Evolutionary conservation across 2,888 invertebrate genomes (phyloP).

Genomic region (Zele albiditarsus): DNA sequence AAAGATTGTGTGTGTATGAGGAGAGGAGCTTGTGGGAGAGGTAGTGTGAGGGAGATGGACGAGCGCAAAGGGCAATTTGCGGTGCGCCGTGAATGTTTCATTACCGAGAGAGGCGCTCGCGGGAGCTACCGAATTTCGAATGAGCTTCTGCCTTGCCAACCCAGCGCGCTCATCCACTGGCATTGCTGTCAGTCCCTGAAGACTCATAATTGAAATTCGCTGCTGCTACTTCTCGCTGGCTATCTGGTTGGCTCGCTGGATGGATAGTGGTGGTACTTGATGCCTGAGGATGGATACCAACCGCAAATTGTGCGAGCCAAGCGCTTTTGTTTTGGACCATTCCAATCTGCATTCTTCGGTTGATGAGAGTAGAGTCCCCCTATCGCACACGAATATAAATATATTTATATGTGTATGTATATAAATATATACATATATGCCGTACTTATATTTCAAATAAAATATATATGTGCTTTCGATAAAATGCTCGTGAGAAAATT

Average conservation of each 20-base stretch:
- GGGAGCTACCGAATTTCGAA: constrained; percentile 72
- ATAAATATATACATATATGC: constrained; percentile 10
- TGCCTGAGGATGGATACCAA: constrained; percentile 61
- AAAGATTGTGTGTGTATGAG: constrained; percentile 2
- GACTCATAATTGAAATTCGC: constrained; percentile 72
- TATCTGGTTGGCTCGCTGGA: constrained; percentile 13
- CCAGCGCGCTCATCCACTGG: constrained; percentile 60
- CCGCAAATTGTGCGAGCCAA: constrained; percentile 69
- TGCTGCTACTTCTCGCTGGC: constrained; percentile 50
- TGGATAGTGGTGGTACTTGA: constrained; percentile 6
- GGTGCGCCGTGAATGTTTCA: constrained; percentile 72
- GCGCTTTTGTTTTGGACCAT: constrained; percentile 69
- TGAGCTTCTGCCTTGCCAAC: constrained; percentile 60
- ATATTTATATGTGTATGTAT: constrained; percentile 12
- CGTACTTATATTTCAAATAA: background rate
- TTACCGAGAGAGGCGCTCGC: constrained; percentile 66
- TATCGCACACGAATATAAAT: background rate
- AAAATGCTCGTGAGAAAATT: constrained; percentile 25
- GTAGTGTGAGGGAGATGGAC: constrained; percentile 35
- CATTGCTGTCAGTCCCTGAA: constrained; percentile 52
- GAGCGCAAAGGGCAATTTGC: constrained; percentile 67
- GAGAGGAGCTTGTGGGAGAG: background rate
- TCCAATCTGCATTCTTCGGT: constrained; percentile 64
- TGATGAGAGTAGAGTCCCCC: constrained; percentile 29
- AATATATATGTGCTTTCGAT: constrained; percentile 12